Evolutionary conservation across 1,140 invertebrate species (phyloP).

Genomic region (Pogonomyrmex californicus): DNA sequence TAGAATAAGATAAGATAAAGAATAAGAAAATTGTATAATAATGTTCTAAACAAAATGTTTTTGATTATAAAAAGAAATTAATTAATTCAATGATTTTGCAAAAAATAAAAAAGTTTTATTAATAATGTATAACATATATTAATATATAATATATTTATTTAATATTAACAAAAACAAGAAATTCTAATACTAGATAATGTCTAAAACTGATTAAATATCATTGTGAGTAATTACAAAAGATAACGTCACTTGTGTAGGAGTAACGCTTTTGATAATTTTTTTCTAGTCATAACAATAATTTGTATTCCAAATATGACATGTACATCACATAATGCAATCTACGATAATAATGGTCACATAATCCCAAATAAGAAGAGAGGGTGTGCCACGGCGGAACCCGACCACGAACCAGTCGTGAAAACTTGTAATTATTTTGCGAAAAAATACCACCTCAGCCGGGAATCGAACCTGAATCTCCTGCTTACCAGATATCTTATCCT

Average conservation of each 20-base stretch:
- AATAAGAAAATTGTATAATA: neutral
- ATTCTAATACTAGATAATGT: neutral
- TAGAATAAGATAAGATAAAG: neutral
- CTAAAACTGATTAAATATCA: constrained; percentile 10
- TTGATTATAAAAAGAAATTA: neutral
- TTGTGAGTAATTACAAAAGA: neutral
- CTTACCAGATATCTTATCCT: no score
- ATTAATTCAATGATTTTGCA: neutral
- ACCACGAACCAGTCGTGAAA: no score
- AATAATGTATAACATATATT: neutral
- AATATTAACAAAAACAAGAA: neutral
- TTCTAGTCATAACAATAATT: neutral
- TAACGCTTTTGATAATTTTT: neutral
- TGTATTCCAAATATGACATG: neutral
- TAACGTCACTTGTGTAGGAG: neutral
- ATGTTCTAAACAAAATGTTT: neutral
- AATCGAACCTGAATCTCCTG: no score
- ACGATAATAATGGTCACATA: neutral
- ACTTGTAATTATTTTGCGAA: no score
- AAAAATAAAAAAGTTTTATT: constrained; percentile 3
- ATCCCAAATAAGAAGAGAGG: no score
- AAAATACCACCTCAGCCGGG: no score
- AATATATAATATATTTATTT: neutral
- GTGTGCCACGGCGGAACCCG: no score
- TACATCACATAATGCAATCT: neutral